Evolutionary conservation across 2,888 invertebrate genomes (phyloP).

Genomic region (Mythimna albipuncta): DNA sequence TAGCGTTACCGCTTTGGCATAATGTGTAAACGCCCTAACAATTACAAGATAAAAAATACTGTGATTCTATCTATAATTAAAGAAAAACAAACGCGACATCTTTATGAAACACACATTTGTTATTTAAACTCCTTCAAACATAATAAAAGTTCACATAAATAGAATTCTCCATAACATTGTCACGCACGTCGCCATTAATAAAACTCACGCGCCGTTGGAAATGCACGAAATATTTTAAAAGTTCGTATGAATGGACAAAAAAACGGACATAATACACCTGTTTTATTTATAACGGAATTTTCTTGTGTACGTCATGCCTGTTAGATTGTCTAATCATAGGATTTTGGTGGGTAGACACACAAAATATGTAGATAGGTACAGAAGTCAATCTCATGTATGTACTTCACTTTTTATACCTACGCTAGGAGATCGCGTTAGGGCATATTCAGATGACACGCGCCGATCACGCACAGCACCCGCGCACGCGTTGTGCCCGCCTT

Average conservation of each 20-base stretch:
- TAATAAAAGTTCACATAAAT: constrained; percentile 27
- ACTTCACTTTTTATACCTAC: too few species aligned
- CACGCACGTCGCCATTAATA: constrained; percentile 6
- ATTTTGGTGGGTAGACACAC: not conserved
- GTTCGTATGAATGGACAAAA: constrained; percentile 35
- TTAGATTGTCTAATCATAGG: constrained; percentile 4
- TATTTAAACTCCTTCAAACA: constrained; percentile 19
- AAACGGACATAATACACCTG: constrained; percentile 30
- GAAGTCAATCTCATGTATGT: too few species aligned
- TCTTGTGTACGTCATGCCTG: constrained; percentile 8
- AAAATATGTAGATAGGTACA: too few species aligned
- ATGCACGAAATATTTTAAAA: constrained; percentile 31
- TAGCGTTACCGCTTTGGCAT: too few species aligned
- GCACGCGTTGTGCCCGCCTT: too few species aligned
- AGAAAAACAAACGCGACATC: not conserved
- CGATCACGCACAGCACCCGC: too few species aligned
- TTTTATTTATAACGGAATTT: constrained; percentile 19
- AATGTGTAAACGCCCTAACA: too few species aligned
- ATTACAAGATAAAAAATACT: not conserved
- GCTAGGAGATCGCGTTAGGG: too few species aligned
- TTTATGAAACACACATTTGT: constrained; percentile 5
- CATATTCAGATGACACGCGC: too few species aligned
- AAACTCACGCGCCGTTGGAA: constrained; percentile 12
- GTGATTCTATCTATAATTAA: not conserved
- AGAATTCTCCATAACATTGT: constrained; percentile 28